Base-by-base conservation (phyloP, 1,140 invertebrate species). In the Octopus bimaculoides region DNA sequence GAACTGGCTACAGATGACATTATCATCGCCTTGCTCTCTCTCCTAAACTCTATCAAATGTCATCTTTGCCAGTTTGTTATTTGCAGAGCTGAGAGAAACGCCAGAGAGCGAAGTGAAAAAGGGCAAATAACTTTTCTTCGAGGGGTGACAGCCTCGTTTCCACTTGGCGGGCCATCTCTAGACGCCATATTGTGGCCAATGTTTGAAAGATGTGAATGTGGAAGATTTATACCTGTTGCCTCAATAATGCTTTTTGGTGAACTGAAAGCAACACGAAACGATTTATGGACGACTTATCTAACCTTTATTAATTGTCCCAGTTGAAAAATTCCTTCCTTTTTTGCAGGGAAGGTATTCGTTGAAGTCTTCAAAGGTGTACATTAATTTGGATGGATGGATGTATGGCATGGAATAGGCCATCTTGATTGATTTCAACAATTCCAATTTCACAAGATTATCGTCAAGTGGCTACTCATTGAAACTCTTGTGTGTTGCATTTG, bases 111-210 rank as follows among this genome's bases (percentile, higher is more conserved):
- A 41, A 41, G 26, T 41, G 3, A 41, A 41, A 41, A 41, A 41
- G 26, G 26, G 26, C 26, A 41, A 41, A 41, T 41, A 41, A 41
- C 26, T 41, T 41, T 3, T 41, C 26, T 41, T 41, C 1, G 26
- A 41, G 26, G 26, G 26, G 26, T 41, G 26, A 41, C 26, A 82
- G 82, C 81, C 82, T 83, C 82, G 81, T 81, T 83, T 79, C 78
- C 52, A 81, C 79, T 81, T 81, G 79, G 81, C 81, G 83, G 84
- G 82, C 77, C 81, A 82, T 78, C 81, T 81, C 81, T 82, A 79
- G 84, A 81, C 83, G 85, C 85, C 85, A 86, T 86, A 74, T 82
- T 82, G 81, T 66, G 69, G 61, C 20, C 52, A 75, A 75, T 61
- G 78, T 73, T 52, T 61, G 74, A 74, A 79, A 66, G 54, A 79